Evolutionary conservation across 2,888 invertebrate genomes (phyloP).

Genomic region (Hyles lineata): DNA sequence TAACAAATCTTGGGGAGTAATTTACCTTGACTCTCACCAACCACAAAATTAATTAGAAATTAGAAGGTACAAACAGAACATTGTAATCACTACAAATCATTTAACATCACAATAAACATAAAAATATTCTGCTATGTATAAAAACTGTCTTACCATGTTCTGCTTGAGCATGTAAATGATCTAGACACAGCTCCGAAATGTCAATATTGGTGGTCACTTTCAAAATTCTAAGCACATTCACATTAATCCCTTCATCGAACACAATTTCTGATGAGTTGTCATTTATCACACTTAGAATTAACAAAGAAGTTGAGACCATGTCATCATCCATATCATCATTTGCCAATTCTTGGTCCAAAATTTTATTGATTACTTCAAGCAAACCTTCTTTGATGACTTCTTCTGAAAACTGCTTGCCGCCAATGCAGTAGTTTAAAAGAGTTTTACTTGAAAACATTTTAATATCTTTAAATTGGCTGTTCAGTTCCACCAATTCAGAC

Average conservation of each 20-base stretch:
- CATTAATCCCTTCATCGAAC: constrained; percentile 83
- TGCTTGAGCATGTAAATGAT: constrained; percentile 90
- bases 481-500: too few species aligned
- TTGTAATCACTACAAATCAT: too few species aligned
- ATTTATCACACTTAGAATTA: constrained; percentile 86
- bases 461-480: constrained; percentile 71
- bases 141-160: constrained; percentile 86
- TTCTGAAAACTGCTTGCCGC: constrained; percentile 88
- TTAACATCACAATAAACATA: background rate
- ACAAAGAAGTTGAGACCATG: constrained; percentile 81
- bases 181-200: constrained; percentile 90
- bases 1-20: too few species aligned
- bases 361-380: constrained; percentile 79
- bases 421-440: constrained; percentile 91
- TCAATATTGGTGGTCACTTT: constrained; percentile 88
- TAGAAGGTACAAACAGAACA: too few species aligned
- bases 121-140: background rate
- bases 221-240: constrained; percentile 86
- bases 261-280: constrained; percentile 86
- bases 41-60: too few species aligned
- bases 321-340: constrained; percentile 84
- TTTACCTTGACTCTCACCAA: too few species aligned
- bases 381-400: constrained; percentile 83
- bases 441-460: constrained; percentile 89
- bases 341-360: constrained; percentile 78